phyloP scores from a whole-genome alignment of 2,113 vertebrate species.

The Peromyscus californicus region DNA sequence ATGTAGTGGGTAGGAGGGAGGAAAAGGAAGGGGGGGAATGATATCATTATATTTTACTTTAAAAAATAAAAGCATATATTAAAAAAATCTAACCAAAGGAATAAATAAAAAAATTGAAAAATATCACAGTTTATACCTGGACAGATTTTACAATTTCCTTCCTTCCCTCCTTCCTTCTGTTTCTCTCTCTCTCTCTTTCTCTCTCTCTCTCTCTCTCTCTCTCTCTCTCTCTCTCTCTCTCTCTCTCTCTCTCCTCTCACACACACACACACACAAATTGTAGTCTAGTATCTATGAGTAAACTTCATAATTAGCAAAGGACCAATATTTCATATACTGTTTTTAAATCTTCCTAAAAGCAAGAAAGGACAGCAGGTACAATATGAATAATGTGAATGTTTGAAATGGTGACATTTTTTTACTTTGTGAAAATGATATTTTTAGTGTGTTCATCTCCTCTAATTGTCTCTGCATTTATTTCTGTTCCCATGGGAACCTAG shows the following conservation, averaged over 20 bases:
- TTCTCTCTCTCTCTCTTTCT: background rate
- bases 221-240: background rate
- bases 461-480: conserved; percentile 77
- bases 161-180: background rate
- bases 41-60: background rate
- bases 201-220: background rate
- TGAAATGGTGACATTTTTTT: conserved; percentile 62
- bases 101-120: background rate
- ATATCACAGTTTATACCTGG: background rate
- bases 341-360: conserved; percentile 24
- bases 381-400: conserved; percentile 56
- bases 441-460: conserved; percentile 74
- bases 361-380: conserved; percentile 65
- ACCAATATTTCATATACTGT: background rate
- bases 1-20: background rate
- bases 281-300: background rate
- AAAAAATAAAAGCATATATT: background rate
- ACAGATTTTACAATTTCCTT: background rate
- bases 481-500: conserved; percentile 77
- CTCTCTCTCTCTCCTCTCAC: background rate
- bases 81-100: background rate
- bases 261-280: background rate
- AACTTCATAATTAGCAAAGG: conserved; percentile 45
- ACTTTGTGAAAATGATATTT: conserved; percentile 75
- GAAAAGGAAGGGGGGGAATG: background rate